A percentile compares a stretch with the other conserved stretches of the same genome.
Conservation (phyloP, 1,140 invertebrate genomes). For the Drosophila nannoptera region DNA sequence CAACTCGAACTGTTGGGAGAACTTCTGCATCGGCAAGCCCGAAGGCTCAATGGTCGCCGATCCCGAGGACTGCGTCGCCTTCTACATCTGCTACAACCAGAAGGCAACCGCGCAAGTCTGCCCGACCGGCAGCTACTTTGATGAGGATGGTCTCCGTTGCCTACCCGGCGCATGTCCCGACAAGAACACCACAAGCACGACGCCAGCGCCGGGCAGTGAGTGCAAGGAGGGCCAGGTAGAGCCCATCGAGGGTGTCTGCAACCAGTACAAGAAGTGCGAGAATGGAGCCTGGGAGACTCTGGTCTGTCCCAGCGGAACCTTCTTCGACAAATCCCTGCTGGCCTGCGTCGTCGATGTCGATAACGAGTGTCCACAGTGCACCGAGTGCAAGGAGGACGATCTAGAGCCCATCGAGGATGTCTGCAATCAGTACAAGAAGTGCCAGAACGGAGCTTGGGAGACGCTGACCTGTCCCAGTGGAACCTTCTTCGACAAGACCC, state of each 20-base stretch:
- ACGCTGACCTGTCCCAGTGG: not conserved
- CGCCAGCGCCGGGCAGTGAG: constrained; percentile 8
- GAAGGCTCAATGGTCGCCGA: constrained; percentile 40
- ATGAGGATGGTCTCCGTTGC: constrained; percentile 9
- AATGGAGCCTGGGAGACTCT: not conserved
- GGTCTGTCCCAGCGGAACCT: not conserved
- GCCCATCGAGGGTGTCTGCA: not conserved
- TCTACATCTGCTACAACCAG: constrained; percentile 42
- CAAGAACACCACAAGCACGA: not conserved
- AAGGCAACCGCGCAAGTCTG: constrained; percentile 35
- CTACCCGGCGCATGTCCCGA: constrained; percentile 42
- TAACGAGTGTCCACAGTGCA: not conserved
- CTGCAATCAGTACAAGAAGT: not conserved
- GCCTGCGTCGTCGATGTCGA: not conserved
- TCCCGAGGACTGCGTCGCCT: constrained; percentile 31
- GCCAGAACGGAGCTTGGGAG: not conserved
- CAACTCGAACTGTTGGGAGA: constrained; percentile 52
- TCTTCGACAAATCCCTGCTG: not conserved
- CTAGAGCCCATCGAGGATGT: not conserved
- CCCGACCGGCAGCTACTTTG: constrained; percentile 38
- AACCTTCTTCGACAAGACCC: not conserved
- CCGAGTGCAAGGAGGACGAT: not conserved
- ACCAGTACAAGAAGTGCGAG: not conserved
- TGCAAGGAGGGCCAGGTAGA: constrained; percentile 24
- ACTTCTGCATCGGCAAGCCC: constrained; percentile 50